These are phyloP conservation scores for Pectinophora gossypiella DNA, from an alignment of 1,140 invertebrate genomes.

Conservation along the genomic window DNA sequence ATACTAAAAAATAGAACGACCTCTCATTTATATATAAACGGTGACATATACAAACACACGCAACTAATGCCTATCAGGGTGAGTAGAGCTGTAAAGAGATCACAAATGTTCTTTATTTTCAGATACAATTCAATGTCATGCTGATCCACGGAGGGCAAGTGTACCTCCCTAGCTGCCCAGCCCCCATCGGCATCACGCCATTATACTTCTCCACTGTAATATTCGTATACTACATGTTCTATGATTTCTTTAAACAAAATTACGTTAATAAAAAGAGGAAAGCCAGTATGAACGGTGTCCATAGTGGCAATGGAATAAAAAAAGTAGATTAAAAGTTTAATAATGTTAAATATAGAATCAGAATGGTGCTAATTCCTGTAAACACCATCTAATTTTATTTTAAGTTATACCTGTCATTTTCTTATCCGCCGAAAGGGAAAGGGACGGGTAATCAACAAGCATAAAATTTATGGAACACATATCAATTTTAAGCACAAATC, in stretches of 20 bases:
- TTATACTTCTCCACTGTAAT: constrained; percentile 79
- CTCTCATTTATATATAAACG: too few species aligned
- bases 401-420: too few species aligned
- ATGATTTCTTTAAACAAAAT: constrained; percentile 77
- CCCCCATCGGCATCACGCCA: constrained; percentile 67
- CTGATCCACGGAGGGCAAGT: constrained; percentile 74
- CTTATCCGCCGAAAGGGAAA: too few species aligned
- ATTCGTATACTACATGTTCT: constrained; percentile 83
- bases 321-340: neutral
- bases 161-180: constrained; percentile 75
- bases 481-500: too few species aligned
- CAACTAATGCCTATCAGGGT: too few species aligned
- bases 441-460: too few species aligned
- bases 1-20: too few species aligned
- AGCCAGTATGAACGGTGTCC: neutral
- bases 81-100: too few species aligned
- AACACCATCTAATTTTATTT: too few species aligned
- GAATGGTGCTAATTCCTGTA: too few species aligned
- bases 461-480: too few species aligned
- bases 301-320: neutral
- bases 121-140: constrained; percentile 82
- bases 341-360: neutral
- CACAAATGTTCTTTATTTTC: constrained; percentile 56
- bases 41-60: too few species aligned
- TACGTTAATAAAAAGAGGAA: constrained; percentile 26